Evolutionary conservation across 1,140 invertebrate genomes (phyloP).

Genomic region (Dinothrombium tinctorium): DNA sequence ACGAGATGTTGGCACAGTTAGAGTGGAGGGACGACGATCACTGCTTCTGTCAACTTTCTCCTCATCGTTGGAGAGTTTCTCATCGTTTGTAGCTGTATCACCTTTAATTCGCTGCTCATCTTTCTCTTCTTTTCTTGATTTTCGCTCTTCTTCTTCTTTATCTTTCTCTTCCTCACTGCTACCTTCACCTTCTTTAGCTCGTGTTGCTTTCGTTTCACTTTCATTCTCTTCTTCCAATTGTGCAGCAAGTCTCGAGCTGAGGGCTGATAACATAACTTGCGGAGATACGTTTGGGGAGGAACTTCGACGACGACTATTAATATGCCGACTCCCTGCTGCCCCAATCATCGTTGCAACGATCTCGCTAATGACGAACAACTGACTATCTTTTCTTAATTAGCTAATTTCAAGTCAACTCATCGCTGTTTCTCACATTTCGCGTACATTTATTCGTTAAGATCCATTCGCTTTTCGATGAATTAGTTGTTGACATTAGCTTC

Average conservation of each 20-base stretch:
- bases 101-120: neutral
- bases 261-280: neutral
- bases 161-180: neutral
- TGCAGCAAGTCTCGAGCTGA: neutral
- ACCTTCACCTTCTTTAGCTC: neutral
- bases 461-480: too few species aligned
- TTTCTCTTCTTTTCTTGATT: neutral
- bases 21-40: neutral
- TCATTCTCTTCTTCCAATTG: neutral
- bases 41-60: neutral
- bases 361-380: too few species aligned
- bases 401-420: too few species aligned
- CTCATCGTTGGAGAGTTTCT: neutral
- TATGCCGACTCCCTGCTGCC: slow-evolving; percentile 12
- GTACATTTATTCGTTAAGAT: too few species aligned
- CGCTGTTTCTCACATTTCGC: too few species aligned
- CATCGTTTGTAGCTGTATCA: neutral
- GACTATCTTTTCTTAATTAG: too few species aligned
- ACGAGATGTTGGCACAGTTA: neutral
- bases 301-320: slow-evolving; percentile 11
- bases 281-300: slow-evolving; percentile 12
- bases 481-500: too few species aligned
- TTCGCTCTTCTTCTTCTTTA: neutral
- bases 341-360: too few species aligned
- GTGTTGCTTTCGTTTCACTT: slow-evolving; percentile 2